A percentile compares a stretch with the other conserved stretches of the same genome.
These are phyloP conservation scores for Phenganax subtilis DNA, from an alignment of 92 coral and sea anemone species.

Conservation along the genomic window DNA sequence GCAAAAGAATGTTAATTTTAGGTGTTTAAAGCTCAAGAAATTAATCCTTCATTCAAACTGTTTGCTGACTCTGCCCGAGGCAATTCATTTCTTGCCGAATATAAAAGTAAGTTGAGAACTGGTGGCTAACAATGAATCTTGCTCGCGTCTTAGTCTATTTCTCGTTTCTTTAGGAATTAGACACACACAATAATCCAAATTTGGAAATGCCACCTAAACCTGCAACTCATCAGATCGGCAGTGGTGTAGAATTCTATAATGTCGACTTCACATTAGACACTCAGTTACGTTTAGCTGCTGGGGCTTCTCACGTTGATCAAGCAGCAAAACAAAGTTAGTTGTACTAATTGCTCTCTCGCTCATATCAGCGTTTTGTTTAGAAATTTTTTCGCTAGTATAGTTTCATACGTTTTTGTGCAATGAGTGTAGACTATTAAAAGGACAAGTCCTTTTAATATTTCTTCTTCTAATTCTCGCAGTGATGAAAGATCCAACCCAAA, in stretches of 20 bases:
- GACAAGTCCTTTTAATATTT: neutral
- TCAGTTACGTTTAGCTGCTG: constrained; percentile 95
- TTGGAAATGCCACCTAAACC: constrained; percentile 99
- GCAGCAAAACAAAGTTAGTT: constrained; percentile 72
- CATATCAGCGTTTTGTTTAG: neutral
- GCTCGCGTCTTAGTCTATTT: neutral
- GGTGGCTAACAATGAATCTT: neutral
- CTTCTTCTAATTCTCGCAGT: neutral
- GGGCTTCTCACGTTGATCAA: constrained; percentile 74
- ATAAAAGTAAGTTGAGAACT: constrained; percentile 59
- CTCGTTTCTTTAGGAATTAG: constrained; percentile 65
- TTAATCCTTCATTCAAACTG: constrained; percentile 91
- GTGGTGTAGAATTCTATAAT: constrained; percentile 90
- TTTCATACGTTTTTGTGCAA: neutral
- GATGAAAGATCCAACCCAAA: constrained; percentile 44
- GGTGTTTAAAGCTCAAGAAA: constrained; percentile 84
- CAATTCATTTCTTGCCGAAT: constrained; percentile 84
- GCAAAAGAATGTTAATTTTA: constrained; percentile 19
- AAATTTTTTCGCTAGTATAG: neutral
- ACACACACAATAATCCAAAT: constrained; percentile 90
- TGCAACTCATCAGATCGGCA: constrained; percentile 83
- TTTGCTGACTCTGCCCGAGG: constrained; percentile 90
- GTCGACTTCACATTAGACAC: constrained; percentile 95
- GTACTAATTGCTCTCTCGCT: neutral
- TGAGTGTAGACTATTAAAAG: neutral